Percentiles rank a stretch among this genome's conserved stretches.
Conservation (phyloP, 2,888 invertebrate species). For the Andricus curvator region DNA sequence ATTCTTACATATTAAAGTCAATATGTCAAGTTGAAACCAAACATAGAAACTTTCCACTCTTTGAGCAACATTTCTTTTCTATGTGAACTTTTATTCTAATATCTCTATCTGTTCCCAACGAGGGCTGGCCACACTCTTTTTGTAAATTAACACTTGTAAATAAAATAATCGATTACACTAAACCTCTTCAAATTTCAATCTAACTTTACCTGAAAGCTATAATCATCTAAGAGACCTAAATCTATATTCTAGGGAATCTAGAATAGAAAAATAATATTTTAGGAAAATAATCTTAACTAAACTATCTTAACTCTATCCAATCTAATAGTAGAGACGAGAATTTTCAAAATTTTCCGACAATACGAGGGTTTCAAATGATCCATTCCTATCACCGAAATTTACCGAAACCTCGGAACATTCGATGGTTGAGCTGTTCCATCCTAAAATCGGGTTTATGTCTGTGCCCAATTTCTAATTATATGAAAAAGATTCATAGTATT, state of each 20-base stretch:
- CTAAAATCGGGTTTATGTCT: too few species aligned
- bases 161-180: neutral
- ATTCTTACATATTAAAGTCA: neutral
- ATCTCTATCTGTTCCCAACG: neutral
- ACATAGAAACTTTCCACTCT: neutral
- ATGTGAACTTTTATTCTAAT: neutral
- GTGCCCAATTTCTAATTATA: too few species aligned
- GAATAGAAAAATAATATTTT: neutral
- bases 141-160: conserved; percentile 3
- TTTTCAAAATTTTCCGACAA: neutral
- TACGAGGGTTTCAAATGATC: too few species aligned
- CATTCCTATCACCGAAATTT: too few species aligned
- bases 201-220: neutral
- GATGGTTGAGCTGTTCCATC: too few species aligned
- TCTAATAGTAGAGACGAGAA: neutral
- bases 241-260: conserved; percentile 21
- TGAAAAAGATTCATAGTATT: too few species aligned
- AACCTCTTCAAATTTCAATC: conserved; percentile 12
- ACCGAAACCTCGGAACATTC: too few species aligned
- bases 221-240: neutral
- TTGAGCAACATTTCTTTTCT: neutral
- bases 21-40: neutral
- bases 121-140: conserved; percentile 34
- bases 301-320: conserved; percentile 4
- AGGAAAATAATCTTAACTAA: neutral